Evolutionary conservation across 2,797 vertebrate genomes (phyloP).

Genomic region (Aeoliscus strigatus): DNA sequence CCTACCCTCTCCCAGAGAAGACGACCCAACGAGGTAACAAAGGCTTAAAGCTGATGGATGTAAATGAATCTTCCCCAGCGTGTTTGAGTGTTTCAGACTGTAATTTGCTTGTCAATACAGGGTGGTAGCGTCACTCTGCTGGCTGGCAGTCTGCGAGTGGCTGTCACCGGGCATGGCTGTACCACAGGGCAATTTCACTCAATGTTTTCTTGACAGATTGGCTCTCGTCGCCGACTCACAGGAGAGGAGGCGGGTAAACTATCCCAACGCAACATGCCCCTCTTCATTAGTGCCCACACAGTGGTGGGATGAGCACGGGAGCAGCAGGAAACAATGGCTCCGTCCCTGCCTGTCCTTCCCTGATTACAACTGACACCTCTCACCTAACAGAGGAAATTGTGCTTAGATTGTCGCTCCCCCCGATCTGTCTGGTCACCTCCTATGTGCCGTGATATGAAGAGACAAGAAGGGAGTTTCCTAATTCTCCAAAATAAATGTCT

Average conservation of each 20-base stretch:
- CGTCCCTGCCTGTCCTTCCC: constrained; percentile 63
- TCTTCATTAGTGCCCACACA: constrained; percentile 94
- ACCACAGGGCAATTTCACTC: constrained; percentile 93
- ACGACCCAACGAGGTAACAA: constrained; percentile 69
- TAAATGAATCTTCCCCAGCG: constrained; percentile 84
- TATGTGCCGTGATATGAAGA: constrained; percentile 57
- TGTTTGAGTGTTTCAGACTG: constrained; percentile 83
- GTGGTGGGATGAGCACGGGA: constrained; percentile 76
- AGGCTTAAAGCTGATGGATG: constrained; percentile 80
- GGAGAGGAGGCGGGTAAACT: constrained; percentile 90
- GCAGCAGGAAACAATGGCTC: constrained; percentile 74
- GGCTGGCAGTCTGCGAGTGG: constrained; percentile 76
- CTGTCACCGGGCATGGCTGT: constrained; percentile 87
- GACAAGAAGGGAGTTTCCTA: constrained; percentile 67
- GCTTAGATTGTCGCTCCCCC: constrained; percentile 62
- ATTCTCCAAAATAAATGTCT: constrained; percentile 75
- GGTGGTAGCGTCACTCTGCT: constrained; percentile 67
- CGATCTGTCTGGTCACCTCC: constrained; percentile 49
- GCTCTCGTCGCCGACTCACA: constrained; percentile 87
- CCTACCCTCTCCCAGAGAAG: constrained; percentile 48
- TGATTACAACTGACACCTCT: constrained; percentile 80
- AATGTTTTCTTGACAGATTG: constrained; percentile 96
- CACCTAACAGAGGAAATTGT: constrained; percentile 79
- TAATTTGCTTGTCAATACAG: constrained; percentile 96
- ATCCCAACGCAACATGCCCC: constrained; percentile 87